These are phyloP conservation scores for Sepiola atlantica DNA, from an alignment of 2,888 invertebrate species.

Conservation along the genomic window DNA sequence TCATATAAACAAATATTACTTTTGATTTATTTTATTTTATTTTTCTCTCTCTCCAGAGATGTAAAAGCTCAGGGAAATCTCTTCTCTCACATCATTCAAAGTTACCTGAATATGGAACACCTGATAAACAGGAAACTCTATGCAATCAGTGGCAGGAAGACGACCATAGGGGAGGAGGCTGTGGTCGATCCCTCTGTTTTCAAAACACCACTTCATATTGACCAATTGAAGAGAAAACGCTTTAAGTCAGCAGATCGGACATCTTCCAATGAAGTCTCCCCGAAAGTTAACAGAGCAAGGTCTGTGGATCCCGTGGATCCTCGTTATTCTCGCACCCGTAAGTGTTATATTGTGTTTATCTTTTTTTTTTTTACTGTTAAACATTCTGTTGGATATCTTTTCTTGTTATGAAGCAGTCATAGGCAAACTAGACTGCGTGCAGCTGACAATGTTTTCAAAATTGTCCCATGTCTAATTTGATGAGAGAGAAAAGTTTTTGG, in stretches of 20 bases:
- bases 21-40: not conserved
- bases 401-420: too few relatives aligned
- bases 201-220: not conserved
- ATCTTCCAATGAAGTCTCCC: not conserved
- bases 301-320: conserved; percentile 34
- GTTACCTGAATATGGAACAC: conserved; percentile 68
- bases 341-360: not conserved
- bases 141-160: conserved; percentile 53
- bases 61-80: conserved; percentile 64
- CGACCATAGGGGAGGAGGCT: not conserved
- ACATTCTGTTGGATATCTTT: not conserved
- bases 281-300: not conserved
- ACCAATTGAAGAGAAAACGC: not conserved
- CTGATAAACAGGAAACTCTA: conserved; percentile 66
- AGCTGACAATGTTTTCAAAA: too few relatives aligned
- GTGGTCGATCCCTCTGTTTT: conserved; percentile 3
- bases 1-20: too few relatives aligned
- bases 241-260: not conserved
- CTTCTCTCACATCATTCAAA: conserved; percentile 69
- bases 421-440: too few relatives aligned
- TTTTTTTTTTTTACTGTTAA: not conserved
- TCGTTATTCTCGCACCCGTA: not conserved
- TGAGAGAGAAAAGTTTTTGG: too few relatives aligned
- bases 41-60: conserved; percentile 58
- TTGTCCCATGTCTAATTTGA: too few relatives aligned